Evolutionary conservation across 2,113 vertebrate genomes (phyloP), one percentile per base, ranked within the genome.

Genomic region (Megaceryle torquata): DNA sequence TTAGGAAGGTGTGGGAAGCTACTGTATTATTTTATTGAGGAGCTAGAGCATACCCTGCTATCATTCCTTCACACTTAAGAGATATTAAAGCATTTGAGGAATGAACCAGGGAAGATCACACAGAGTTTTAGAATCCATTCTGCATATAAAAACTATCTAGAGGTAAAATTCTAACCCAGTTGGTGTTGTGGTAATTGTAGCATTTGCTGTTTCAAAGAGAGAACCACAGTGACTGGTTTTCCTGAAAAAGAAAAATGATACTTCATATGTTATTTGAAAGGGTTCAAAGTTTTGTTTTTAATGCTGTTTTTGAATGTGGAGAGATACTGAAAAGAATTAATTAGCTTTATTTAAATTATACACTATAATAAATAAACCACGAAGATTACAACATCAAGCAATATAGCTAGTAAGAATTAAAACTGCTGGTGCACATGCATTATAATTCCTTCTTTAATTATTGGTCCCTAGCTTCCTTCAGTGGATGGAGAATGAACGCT

Each of bases 391-490:
- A 54, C 37, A 67, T 35, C 43, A 83, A 68, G 46, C 46, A 93
- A 21, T 88, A 88, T 33, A 86, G 67, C 25, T 67, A 51, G 13
- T 54, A 70, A 44, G 75, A 92, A 93, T 84, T 75, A 81, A 88
- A 88, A 88, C 39, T 67, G 64, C 39, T 81, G 78, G 46, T 75
- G 68, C 51, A 54, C 59, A 48, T 18, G 17, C 51, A 64, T 78
- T 93, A 16, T 75, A 90, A 92, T 37, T 70, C 50, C 48, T 69
- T 85, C 82, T 88, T 88, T 84, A 88, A 86, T 81, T 83, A 86
- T 50, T 43, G 26, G 29, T 81, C 46, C 56, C 59, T 94, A 83
- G 65, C 51, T 12, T 92, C 82, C 63, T 86, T 63, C 72, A 86
- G n/a, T 68, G 84, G 35, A 13, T 64, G 57, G 22, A 84, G 81